Evolutionary conservation across 2,888 invertebrate species (phyloP).

Genomic region (Cephus pygmeus): DNA sequence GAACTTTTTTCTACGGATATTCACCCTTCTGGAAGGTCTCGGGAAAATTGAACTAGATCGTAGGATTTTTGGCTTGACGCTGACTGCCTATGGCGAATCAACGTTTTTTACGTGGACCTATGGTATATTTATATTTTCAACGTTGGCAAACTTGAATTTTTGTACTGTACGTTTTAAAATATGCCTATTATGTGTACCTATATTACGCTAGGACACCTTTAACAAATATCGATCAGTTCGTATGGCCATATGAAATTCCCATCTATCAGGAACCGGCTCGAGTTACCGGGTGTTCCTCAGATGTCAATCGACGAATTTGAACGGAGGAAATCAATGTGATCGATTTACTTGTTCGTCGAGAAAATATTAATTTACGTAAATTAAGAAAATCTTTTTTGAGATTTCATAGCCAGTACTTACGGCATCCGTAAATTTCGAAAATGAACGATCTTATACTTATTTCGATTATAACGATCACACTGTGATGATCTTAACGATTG

Average conservation of each 20-base stretch:
- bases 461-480: neutral
- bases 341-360: too few species aligned
- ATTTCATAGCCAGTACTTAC: too few species aligned
- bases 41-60: neutral
- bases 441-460: too few species aligned
- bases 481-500: neutral
- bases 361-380: too few species aligned
- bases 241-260: conserved; percentile 7
- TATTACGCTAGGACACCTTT: conserved; percentile 13
- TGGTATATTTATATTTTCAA: neutral
- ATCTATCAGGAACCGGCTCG: conserved; percentile 4
- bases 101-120: neutral
- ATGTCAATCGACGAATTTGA: neutral
- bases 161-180: neutral
- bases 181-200: neutral
- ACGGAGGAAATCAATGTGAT: too few species aligned
- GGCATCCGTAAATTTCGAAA: neutral
- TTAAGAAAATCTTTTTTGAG: too few species aligned
- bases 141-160: neutral
- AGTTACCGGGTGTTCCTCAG: neutral
- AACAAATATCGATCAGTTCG: conserved; percentile 17
- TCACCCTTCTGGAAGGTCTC: neutral
- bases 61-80: neutral
- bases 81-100: neutral
- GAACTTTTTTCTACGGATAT: neutral